A percentile compares a stretch with the other conserved stretches of the same genome.
Evolutionary conservation across 1,140 invertebrate genomes (phyloP).

Genomic region (Mesaphorura yosii): DNA sequence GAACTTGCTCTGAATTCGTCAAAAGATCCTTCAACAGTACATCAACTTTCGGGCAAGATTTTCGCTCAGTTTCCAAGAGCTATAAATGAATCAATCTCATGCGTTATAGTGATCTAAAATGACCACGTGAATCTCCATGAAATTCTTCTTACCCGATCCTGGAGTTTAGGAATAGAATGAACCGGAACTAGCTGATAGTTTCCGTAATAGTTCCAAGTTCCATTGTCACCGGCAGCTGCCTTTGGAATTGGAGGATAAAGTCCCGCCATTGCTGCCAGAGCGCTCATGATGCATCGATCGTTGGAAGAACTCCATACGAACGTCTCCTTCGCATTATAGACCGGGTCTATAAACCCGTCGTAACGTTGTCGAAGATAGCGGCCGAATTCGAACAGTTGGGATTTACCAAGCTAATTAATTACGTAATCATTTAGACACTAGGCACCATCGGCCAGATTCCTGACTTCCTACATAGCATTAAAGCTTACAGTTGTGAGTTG

Average conservation of each 20-base stretch:
- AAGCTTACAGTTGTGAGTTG: constrained; percentile 18
- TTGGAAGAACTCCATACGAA: constrained; percentile 66
- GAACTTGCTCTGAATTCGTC: no score
- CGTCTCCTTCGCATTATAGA: constrained; percentile 48
- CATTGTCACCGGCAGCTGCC: constrained; percentile 1
- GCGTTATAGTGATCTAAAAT: constrained; percentile 40
- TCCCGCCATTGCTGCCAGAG: constrained; percentile 67
- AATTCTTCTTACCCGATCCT: constrained; percentile 53
- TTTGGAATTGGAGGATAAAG: constrained; percentile 46
- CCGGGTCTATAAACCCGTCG: constrained; percentile 40
- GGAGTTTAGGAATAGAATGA: constrained; percentile 54
- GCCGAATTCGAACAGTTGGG: constrained; percentile 62
- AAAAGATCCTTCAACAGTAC: no score
- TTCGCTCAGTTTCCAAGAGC: no score
- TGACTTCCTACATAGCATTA: background rate
- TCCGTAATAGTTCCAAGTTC: constrained; percentile 53
- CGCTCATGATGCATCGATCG: constrained; percentile 81
- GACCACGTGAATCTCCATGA: constrained; percentile 50
- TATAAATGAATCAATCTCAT: no score
- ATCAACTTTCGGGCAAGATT: no score
- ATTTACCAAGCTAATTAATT: constrained; percentile 45
- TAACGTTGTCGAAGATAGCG: constrained; percentile 62
- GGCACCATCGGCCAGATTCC: background rate
- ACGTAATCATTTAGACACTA: background rate
- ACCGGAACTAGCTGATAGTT: constrained; percentile 82